These are phyloP conservation scores for Hydrolagus colliei DNA, from an alignment of 2,797 vertebrate genomes.

Conservation along the genomic window DNA sequence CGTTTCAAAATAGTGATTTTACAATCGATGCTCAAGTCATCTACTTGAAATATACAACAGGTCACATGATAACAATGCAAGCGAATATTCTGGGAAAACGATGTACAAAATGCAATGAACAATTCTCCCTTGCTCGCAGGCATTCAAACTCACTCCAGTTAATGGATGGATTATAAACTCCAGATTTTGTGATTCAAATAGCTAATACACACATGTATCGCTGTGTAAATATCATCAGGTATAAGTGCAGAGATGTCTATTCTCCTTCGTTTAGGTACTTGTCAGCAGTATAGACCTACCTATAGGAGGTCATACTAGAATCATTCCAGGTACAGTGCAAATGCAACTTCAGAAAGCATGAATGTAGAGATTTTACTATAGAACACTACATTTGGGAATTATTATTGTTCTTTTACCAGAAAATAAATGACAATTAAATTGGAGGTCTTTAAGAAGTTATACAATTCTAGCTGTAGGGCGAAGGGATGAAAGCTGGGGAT, in stretches of 20 bases:
- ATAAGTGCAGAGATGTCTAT: background rate
- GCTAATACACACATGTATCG: background rate
- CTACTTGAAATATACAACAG: background rate
- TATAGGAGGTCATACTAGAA: background rate
- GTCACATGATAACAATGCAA: background rate
- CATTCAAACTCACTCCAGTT: constrained; percentile 25
- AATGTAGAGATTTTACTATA: background rate
- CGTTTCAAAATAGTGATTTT: background rate
- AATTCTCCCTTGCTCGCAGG: constrained; percentile 13
- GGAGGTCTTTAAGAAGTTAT: background rate
- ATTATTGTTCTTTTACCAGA: background rate
- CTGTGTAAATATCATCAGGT: background rate
- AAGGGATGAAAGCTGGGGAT: background rate
- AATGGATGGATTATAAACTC: constrained; percentile 20
- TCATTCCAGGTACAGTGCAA: background rate
- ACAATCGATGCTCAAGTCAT: background rate
- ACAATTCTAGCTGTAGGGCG: background rate
- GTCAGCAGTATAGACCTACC: background rate
- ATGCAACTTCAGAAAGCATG: background rate
- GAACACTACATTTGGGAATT: background rate
- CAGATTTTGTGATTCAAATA: constrained; percentile 25
- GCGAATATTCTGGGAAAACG: constrained; percentile 1
- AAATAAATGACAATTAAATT: background rate
- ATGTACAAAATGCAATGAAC: constrained; percentile 16
- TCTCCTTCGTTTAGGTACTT: background rate